Evolutionary conservation across 2,888 invertebrate genomes (phyloP).

Genomic region (Hetaerina titia): DNA sequence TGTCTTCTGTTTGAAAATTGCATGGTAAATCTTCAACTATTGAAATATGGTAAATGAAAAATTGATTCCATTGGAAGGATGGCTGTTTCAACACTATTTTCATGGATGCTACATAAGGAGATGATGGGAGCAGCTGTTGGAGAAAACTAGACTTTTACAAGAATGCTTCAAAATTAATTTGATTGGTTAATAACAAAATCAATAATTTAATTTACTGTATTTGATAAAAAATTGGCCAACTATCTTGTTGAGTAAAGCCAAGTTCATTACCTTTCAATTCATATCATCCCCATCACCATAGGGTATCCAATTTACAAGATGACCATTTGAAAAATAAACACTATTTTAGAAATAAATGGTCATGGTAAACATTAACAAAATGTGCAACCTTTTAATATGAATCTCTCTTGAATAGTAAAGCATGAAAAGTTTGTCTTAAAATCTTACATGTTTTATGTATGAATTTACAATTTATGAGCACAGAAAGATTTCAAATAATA

Average conservation of each 20-base stretch:
- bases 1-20: background rate
- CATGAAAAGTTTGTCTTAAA: no score
- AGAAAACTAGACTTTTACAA: background rate
- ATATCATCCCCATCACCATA: background rate
- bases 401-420: no score
- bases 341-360: no score
- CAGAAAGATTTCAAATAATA: no score
- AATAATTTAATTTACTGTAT: background rate
- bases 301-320: background rate
- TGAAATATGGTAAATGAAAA: constrained; percentile 17
- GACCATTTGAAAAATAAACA: no score
- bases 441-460: no score
- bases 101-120: background rate
- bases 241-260: background rate
- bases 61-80: background rate
- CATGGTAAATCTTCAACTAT: background rate
- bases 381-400: no score
- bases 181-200: background rate
- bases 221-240: background rate
- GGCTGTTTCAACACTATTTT: constrained; percentile 22
- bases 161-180: background rate
- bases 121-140: background rate
- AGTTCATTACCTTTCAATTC: background rate
- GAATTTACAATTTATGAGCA: no score
- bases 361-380: no score